These are phyloP conservation scores for Orthosia gracilis DNA, from an alignment of 2,888 invertebrate species.

Conservation along the genomic window DNA sequence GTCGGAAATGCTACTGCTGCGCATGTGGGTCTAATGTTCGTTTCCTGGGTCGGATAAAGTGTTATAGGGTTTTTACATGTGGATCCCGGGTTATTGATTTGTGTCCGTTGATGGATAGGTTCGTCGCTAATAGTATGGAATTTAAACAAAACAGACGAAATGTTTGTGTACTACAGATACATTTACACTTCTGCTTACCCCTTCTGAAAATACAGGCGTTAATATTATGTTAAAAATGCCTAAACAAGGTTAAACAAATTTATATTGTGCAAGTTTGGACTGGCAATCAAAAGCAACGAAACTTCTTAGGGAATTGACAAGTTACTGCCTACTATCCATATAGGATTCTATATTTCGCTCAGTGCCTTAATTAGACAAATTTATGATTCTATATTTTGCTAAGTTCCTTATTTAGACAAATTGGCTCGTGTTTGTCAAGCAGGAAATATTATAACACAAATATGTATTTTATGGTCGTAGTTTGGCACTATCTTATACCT, in stretches of 20 bases:
- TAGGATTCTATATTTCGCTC: neutral
- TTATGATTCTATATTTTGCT: neutral
- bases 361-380: slow-evolving; percentile 11
- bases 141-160: neutral
- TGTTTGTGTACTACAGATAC: no score
- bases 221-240: neutral
- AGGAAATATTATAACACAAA: slow-evolving; percentile 16
- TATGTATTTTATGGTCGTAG: slow-evolving; percentile 5
- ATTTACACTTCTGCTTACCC: neutral
- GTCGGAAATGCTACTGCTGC: no score
- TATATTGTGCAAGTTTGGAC: neutral
- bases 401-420: slow-evolving; percentile 23
- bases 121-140: neutral
- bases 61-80: neutral
- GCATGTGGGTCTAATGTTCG: no score
- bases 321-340: neutral
- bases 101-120: neutral
- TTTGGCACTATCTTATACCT: slow-evolving; percentile 4
- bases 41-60: neutral
- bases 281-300: neutral
- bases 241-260: neutral
- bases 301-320: neutral
- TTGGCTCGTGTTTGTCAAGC: slow-evolving; percentile 1
- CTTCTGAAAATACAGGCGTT: neutral
- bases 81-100: neutral